A percentile compares a stretch with the other conserved stretches of the same genome.
phyloP scores from a whole-genome alignment of 2,113 vertebrate species.

The Microcebus griseorufus region DNA sequence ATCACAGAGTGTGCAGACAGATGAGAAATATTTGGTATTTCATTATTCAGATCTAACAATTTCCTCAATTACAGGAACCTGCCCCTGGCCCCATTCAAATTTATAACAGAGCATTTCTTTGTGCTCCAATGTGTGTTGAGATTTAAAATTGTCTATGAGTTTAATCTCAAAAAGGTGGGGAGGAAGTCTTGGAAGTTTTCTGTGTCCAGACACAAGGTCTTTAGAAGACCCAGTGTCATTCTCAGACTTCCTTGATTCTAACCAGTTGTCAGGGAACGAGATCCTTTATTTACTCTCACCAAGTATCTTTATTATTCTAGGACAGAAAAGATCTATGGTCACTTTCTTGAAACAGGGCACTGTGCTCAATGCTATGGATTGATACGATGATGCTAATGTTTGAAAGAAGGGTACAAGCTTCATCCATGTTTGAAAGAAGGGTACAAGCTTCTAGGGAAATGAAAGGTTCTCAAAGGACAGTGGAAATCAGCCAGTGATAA shows the following conservation, averaged over 20 bases:
- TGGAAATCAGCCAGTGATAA: not conserved
- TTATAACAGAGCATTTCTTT: not conserved
- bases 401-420: too few relatives aligned
- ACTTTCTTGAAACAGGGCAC: not conserved
- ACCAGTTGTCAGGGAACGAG: not conserved
- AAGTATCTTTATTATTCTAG: not conserved
- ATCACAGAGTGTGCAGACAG: not conserved
- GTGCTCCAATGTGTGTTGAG: not conserved
- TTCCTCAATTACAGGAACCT: not conserved
- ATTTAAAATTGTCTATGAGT: not conserved
- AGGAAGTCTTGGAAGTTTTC: not conserved
- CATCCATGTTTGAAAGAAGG: not conserved
- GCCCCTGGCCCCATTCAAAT: not conserved
- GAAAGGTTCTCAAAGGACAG: not conserved
- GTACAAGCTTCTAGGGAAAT: not conserved
- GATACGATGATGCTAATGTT: not conserved
- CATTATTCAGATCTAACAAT: not conserved
- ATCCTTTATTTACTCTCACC: not conserved
- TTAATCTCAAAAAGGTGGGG: not conserved
- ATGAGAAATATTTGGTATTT: not conserved
- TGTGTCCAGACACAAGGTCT: not conserved
- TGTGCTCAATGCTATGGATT: not conserved
- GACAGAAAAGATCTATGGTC: not conserved
- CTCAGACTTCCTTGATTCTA: not conserved
- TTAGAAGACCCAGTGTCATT: not conserved